Base-by-base conservation (phyloP, 2,888 invertebrate species). In the Rambutsinella grinnellia region DNA sequence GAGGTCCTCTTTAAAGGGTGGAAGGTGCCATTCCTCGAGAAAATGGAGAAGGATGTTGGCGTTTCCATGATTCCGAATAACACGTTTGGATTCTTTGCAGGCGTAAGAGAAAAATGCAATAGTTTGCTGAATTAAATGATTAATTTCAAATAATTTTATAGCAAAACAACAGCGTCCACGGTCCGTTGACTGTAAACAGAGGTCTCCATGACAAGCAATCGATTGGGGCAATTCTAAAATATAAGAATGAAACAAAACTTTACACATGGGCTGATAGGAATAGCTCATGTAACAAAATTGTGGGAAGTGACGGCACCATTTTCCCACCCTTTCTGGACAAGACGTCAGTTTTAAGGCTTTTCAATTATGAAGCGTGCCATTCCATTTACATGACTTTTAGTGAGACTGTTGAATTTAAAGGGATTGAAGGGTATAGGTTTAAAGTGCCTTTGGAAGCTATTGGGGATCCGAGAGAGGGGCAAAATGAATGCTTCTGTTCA, bases 1-100 rank as follows among this genome's bases (percentile, higher is more conserved):
- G 78, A 80, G 70, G 70, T 72, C 10, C 51, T 79, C 15, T 82
- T 79, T 57, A 53, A 66, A 46, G 82, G 81, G 27, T 54, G 67
- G 36, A 58, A 67, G 10, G 67, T 71, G 0, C 78, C 78, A 13
- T 76, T 81, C 51, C 69, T 81, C 51, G 66, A 68, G 44, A 60
- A 78, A 10, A 28, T 81, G 10, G 65, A 77, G 26, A 60, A 75
- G 5, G 26, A 28, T 19, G 27, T 57, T 0, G 79, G 71, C 0
- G 36, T 36, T n/a, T 44, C 54, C 2, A 21, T 70, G 3, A 62
- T 79, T 56, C 65, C 67, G 3, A 75, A 78, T 51, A 63, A 70
- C 24, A 78, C 75, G 0, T 79, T 79, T 62, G 79, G 77, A 0
- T 36, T 78, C 17, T 75, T 74, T 28, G 63, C 57, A 56, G 75